Evolutionary conservation across 1,140 invertebrate genomes (phyloP).

Genomic region (Plodia interpunctella): DNA sequence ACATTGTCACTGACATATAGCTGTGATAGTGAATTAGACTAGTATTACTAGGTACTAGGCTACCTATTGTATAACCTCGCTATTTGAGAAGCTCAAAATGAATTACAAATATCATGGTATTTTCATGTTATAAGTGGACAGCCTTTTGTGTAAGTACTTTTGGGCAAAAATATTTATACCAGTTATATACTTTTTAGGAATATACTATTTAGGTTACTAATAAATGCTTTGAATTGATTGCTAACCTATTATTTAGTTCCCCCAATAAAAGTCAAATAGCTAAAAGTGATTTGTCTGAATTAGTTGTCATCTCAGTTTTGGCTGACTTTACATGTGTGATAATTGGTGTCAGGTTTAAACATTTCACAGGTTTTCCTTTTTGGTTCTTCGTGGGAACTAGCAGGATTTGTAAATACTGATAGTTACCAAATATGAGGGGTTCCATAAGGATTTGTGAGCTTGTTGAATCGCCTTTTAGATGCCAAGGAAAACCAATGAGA

Average conservation of each 20-base stretch:
- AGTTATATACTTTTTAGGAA: conserved; percentile 54
- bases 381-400: no score
- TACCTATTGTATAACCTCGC: conserved; percentile 44
- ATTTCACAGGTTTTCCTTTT: no score
- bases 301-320: no score
- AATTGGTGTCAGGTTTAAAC: no score
- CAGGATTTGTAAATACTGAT: no score
- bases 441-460: no score
- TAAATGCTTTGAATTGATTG: conserved; percentile 26
- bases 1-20: conserved; percentile 89
- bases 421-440: no score
- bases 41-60: conserved; percentile 49
- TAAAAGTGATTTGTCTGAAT: no score
- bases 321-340: no score
- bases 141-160: conserved; percentile 46
- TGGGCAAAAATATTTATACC: conserved; percentile 61
- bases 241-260: background rate
- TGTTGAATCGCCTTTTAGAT: no score
- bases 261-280: no score
- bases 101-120: conserved; percentile 47
- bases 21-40: conserved; percentile 23
- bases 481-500: no score
- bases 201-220: conserved; percentile 53
- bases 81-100: conserved; percentile 46
- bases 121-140: conserved; percentile 58